phyloP scores from a whole-genome alignment of 2,113 vertebrate genomes.

The Bucco capensis region DNA sequence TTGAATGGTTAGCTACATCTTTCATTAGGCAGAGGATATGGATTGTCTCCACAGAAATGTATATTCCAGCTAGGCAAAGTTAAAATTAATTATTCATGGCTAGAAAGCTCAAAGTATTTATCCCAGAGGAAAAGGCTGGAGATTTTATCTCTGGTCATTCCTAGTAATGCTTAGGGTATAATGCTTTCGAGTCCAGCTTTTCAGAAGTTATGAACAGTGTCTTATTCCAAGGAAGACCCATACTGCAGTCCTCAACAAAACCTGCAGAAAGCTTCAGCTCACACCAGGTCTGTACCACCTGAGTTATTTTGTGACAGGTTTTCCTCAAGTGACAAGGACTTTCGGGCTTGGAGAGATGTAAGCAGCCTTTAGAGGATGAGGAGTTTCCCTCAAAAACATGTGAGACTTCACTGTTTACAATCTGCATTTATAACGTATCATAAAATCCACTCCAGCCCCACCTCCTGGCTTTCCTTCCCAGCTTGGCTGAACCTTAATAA shows the following conservation, averaged over 20 bases:
- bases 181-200: neutral
- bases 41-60: neutral
- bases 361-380: neutral
- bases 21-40: neutral
- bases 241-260: neutral
- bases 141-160: neutral
- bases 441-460: neutral
- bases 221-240: neutral
- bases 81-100: neutral
- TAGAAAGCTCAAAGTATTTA: neutral
- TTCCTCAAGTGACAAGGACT: neutral
- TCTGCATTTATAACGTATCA: neutral
- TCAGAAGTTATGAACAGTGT: neutral
- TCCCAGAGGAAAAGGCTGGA: neutral
- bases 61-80: neutral
- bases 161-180: neutral
- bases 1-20: neutral
- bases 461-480: neutral
- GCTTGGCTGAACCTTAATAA: neutral
- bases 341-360: neutral
- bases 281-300: neutral
- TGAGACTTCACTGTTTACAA: neutral
- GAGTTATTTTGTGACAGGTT: neutral
- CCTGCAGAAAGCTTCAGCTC: neutral
- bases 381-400: neutral